Evolutionary conservation across 2,888 invertebrate species (phyloP).

Genomic region (Parnassius mnemosyne): DNA sequence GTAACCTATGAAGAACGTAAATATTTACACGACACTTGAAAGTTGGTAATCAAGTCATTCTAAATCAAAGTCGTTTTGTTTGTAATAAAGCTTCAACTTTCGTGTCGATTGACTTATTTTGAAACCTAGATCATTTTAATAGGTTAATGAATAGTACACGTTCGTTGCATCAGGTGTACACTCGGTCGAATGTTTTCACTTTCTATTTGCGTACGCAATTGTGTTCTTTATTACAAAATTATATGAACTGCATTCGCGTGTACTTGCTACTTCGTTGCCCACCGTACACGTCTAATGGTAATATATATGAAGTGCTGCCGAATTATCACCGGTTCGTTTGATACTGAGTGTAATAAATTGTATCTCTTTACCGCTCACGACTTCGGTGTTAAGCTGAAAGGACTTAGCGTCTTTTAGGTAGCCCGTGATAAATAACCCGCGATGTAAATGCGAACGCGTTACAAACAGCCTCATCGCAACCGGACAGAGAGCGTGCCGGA

Average conservation of each 20-base stretch:
- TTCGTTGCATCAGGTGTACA: constrained; percentile 26
- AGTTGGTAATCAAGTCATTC: constrained; percentile 18
- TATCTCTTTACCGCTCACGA: constrained; percentile 65
- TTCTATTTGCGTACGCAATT: constrained; percentile 2
- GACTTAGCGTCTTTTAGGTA: constrained; percentile 31
- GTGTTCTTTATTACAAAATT: constrained; percentile 18
- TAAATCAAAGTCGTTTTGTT: constrained; percentile 27
- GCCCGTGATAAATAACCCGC: constrained; percentile 34
- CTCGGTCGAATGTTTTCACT: constrained; percentile 16
- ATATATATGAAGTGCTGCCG: constrained; percentile 35
- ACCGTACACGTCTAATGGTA: constrained; percentile 16
- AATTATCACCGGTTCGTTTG: constrained; percentile 55
- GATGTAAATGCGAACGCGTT: constrained; percentile 30
- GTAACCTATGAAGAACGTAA: constrained; percentile 2
- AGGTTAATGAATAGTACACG: constrained; percentile 28
- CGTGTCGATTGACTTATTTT: constrained; percentile 40
- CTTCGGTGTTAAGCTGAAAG: constrained; percentile 38
- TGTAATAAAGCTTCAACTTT: constrained; percentile 36
- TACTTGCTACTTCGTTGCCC: constrained; percentile 27
- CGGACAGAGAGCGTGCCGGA: not conserved
- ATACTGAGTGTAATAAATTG: constrained; percentile 60
- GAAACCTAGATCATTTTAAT: constrained; percentile 34
- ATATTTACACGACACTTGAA: constrained; percentile 8
- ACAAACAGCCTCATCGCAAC: constrained; percentile 24
- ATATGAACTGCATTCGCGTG: constrained; percentile 20